phyloP scores from a whole-genome alignment of 2,113 vertebrate species.

The Egretta garzetta region DNA sequence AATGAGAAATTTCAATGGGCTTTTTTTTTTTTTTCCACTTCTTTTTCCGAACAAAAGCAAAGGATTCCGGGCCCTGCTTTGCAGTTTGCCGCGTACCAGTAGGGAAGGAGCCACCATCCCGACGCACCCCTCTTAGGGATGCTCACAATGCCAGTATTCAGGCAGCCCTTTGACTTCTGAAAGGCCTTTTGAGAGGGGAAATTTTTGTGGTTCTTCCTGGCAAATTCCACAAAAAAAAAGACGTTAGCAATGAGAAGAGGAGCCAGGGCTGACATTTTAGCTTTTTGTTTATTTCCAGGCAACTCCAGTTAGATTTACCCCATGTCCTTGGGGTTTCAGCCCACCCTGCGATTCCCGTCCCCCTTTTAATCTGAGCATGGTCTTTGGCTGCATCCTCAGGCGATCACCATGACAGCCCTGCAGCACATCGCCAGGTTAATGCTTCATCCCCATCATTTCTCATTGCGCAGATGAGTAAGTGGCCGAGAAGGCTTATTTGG shows the following conservation, averaged over 20 bases:
- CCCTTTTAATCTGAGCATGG: neutral
- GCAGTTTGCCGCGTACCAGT: neutral
- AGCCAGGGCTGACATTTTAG: neutral
- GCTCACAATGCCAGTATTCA: neutral
- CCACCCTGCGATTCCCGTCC: neutral
- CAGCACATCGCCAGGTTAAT: neutral
- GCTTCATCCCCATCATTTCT: neutral
- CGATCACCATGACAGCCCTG: neutral
- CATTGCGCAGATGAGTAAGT: neutral
- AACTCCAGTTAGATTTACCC: neutral
- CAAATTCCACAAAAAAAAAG: neutral
- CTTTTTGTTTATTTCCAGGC: neutral
- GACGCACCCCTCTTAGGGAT: fast-evolving
- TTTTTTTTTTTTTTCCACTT: neutral
- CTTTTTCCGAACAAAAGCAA: fast-evolving
- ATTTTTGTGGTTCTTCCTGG: neutral
- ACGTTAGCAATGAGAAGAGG: neutral
- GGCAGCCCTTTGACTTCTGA: neutral
- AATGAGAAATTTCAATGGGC: neutral
- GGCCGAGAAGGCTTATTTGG: fast-evolving
- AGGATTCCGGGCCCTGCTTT: neutral
- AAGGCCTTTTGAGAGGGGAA: constrained; percentile 18
- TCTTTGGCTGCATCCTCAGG: neutral
- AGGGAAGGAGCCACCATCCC: neutral
- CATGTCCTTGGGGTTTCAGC: neutral